phyloP scores from a whole-genome alignment of 1,140 invertebrate genomes.

The Zeugodacus cucurbitae region DNA sequence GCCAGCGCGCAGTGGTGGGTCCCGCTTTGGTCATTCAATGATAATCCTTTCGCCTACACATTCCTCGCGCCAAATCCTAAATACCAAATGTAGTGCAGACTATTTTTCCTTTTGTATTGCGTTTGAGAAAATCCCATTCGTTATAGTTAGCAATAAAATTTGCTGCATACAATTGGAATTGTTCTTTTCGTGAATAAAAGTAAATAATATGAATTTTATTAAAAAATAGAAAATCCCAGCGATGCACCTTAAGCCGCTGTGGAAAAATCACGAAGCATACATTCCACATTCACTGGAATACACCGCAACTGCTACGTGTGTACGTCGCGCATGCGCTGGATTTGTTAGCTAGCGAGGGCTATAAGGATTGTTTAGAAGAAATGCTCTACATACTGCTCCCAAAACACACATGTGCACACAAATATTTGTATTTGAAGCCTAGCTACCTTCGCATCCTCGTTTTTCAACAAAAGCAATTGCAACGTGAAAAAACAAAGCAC shows the following conservation, averaged over 20 bases:
- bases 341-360: not conserved
- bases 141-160: conserved; percentile 36
- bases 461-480: not conserved
- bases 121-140: not conserved
- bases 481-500: conserved; percentile 9
- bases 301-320: not conserved
- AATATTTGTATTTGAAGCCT: not conserved
- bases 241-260: not conserved
- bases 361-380: not conserved
- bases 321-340: not conserved
- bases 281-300: not conserved
- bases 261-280: not conserved
- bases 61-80: not conserved
- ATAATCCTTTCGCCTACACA: not conserved
- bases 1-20: not conserved
- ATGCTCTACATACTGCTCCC: not conserved
- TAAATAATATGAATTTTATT: not conserved
- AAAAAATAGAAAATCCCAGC: not conserved
- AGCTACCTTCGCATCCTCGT: not conserved
- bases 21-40: not conserved
- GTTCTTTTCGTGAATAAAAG: not conserved
- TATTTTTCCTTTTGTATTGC: not conserved
- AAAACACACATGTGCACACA: not conserved
- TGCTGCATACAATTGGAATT: not conserved
- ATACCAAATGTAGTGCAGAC: not conserved